phyloP scores from a whole-genome alignment of 2,888 invertebrate genomes.

The Dryobota labecula region DNA sequence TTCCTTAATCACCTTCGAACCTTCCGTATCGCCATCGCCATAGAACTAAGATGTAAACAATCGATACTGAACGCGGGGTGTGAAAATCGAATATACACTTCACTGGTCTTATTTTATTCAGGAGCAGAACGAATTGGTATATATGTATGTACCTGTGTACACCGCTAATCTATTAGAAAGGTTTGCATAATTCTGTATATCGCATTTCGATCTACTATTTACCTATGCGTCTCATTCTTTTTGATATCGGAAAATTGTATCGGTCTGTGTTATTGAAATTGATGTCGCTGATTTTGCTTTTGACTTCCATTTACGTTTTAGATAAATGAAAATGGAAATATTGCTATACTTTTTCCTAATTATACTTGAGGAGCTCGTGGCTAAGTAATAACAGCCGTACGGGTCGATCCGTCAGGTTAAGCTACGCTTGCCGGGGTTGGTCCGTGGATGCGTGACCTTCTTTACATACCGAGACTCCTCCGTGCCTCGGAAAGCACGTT shows the following conservation, averaged over 20 bases:
- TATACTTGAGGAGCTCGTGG: too few species aligned
- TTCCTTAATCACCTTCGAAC: slow-evolving; percentile 48
- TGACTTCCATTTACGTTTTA: background rate
- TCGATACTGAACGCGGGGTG: slow-evolving; percentile 37
- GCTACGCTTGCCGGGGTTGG: too few species aligned
- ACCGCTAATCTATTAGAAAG: slow-evolving; percentile 42
- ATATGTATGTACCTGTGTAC: slow-evolving; percentile 1
- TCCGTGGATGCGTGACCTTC: too few species aligned
- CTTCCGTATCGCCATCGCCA: slow-evolving; percentile 28
- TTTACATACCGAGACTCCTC: too few species aligned
- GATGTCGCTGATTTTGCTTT: slow-evolving; percentile 3
- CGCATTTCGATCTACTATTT: slow-evolving; percentile 1
- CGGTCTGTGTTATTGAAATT: slow-evolving; percentile 3
- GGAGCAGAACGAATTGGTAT: slow-evolving; percentile 10
- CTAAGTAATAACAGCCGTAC: too few species aligned
- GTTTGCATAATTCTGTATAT: slow-evolving; percentile 30
- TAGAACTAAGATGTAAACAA: slow-evolving; percentile 34
- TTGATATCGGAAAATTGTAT: slow-evolving; percentile 13
- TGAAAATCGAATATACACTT: slow-evolving; percentile 37
- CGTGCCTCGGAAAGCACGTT: too few species aligned
- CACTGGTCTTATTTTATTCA: slow-evolving; percentile 38
- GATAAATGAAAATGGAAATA: background rate
- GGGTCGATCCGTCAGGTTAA: too few species aligned
- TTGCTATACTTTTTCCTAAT: background rate
- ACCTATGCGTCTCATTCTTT: slow-evolving; percentile 4